Conservation (phyloP, 35 echinoderm and acorn worm species). For the Lytechinus variegatus region DNA sequence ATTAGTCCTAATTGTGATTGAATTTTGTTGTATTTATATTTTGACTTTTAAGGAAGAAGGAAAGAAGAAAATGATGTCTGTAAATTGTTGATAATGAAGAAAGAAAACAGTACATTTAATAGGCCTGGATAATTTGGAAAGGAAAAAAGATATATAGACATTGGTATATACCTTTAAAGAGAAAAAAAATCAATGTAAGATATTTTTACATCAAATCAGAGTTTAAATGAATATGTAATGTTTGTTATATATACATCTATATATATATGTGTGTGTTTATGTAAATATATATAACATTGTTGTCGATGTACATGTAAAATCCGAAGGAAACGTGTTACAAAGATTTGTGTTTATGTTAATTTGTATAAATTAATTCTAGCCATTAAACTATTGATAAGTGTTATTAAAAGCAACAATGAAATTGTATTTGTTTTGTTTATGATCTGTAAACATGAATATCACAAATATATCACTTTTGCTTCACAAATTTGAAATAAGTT, state of each 20-base stretch:
- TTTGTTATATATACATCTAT: constrained; percentile 22
- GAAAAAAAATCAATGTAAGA: constrained; percentile 22
- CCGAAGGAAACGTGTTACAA: not conserved
- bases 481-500: not conserved
- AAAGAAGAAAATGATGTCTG: not conserved
- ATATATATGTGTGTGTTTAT: not conserved
- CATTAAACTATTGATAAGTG: constrained; percentile 40
- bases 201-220: constrained; percentile 48
- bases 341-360: constrained; percentile 36
- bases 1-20: constrained; percentile 1
- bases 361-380: constrained; percentile 19
- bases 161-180: not conserved
- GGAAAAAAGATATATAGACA: not conserved
- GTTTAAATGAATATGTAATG: constrained; percentile 29
- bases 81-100: not conserved
- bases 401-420: not conserved
- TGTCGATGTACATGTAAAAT: constrained; percentile 24
- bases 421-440: not conserved
- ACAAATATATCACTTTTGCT: not conserved
- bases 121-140: not conserved
- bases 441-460: not conserved
- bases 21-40: constrained; percentile 22
- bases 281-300: constrained; percentile 21
- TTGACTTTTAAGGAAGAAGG: not conserved
- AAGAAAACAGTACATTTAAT: constrained; percentile 20